Percentiles rank a stretch among this genome's conserved stretches.
phyloP scores from a whole-genome alignment of 2,888 invertebrate species.

The Pseudoips prasinana region DNA sequence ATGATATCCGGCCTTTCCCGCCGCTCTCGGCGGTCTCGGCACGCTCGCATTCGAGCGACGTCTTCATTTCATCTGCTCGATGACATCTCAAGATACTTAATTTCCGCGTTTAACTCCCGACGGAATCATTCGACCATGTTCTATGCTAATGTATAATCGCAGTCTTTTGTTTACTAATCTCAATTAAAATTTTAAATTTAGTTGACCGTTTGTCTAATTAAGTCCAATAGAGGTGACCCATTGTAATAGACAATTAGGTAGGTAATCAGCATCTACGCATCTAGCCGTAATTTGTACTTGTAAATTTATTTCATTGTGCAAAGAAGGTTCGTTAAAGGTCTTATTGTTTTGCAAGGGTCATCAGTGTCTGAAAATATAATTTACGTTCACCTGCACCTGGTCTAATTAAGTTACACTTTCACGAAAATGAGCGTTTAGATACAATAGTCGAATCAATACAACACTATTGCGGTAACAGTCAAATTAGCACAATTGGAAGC shows the following conservation, averaged over 20 bases:
- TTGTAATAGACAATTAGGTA: slow-evolving; percentile 18
- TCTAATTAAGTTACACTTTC: slow-evolving; percentile 42
- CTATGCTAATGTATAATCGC: slow-evolving; percentile 4
- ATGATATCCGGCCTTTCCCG: slow-evolving; percentile 86
- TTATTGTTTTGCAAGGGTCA: slow-evolving; percentile 18
- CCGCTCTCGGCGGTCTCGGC: slow-evolving; percentile 74
- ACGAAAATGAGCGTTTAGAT: slow-evolving; percentile 33
- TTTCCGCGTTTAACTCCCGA: slow-evolving; percentile 20
- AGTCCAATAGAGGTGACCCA: slow-evolving; percentile 20
- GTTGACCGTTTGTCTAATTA: slow-evolving; percentile 10
- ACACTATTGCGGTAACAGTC: slow-evolving; percentile 43
- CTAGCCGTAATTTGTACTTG: slow-evolving; percentile 24
- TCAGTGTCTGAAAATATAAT: slow-evolving; percentile 21
- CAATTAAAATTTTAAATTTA: slow-evolving; percentile 25
- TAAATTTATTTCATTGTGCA: slow-evolving; percentile 18
- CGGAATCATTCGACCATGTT: slow-evolving; percentile 22
- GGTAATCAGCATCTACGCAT: slow-evolving; percentile 10
- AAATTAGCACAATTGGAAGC: slow-evolving; percentile 46
- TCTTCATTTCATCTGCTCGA: slow-evolving; percentile 78
- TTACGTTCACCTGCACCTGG: slow-evolving; percentile 27
- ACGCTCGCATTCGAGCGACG: slow-evolving; percentile 77
- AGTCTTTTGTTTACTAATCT: slow-evolving; percentile 4
- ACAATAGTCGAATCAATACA: slow-evolving; percentile 28
- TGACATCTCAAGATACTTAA: slow-evolving; percentile 51
- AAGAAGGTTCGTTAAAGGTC: slow-evolving; percentile 8